Percentiles rank a stretch among this genome's conserved stretches.
These are phyloP conservation scores for Lepeophtheirus salmonis DNA, from an alignment of 1,140 invertebrate genomes.

Conservation along the genomic window DNA sequence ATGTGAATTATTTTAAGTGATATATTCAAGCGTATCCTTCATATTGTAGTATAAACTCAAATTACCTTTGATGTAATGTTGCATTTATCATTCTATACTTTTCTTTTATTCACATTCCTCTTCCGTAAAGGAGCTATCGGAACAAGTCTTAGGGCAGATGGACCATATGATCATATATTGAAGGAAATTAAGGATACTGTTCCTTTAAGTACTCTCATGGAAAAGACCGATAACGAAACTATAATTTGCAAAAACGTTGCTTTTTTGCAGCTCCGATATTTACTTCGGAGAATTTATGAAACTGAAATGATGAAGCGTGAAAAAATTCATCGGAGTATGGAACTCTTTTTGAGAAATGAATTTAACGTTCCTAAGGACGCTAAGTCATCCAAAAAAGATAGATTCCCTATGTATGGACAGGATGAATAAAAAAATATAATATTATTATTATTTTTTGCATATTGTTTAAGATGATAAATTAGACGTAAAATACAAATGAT, in stretches of 20 bases:
- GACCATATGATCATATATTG: not conserved
- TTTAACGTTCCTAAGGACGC: not conserved
- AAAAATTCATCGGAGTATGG: not conserved
- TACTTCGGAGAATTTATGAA: not conserved
- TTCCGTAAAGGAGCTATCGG: not conserved
- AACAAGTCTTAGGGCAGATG: not conserved
- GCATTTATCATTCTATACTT: too few species aligned
- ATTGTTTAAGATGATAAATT: too few species aligned
- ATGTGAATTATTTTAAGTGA: too few species aligned
- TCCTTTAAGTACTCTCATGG: not conserved
- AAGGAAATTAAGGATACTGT: not conserved
- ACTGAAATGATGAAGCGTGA: not conserved
- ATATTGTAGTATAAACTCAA: too few species aligned
- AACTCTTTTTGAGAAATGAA: not conserved
- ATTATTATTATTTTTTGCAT: too few species aligned
- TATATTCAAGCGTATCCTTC: too few species aligned
- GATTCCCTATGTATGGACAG: too few species aligned
- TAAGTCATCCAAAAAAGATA: too few species aligned
- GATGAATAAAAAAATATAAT: too few species aligned
- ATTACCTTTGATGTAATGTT: too few species aligned
- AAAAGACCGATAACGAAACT: not conserved
- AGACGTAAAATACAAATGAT: not conserved
- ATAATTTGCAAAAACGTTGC: not conserved
- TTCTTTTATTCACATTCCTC: not conserved
- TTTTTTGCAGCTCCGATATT: not conserved